Conservation (phyloP, 1,140 invertebrate species). For the Drosophila bocqueti region DNA sequence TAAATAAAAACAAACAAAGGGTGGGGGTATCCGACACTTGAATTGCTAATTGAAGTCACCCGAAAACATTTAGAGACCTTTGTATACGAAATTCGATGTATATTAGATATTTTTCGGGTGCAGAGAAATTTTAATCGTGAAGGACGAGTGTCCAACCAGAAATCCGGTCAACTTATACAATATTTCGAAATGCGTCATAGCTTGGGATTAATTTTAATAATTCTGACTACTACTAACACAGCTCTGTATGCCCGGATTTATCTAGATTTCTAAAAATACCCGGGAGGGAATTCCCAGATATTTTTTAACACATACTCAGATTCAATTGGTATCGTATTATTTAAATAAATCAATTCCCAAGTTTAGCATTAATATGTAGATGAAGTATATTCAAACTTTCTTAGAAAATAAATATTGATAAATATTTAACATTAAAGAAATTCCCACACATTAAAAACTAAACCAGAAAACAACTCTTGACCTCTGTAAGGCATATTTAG, state of each 20-base stretch:
- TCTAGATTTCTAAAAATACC: background rate
- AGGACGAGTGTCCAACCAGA: constrained; percentile 4
- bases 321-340: background rate
- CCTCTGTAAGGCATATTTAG: background rate
- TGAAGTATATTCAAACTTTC: too few relatives aligned
- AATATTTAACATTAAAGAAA: background rate
- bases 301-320: background rate
- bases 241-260: background rate
- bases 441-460: background rate
- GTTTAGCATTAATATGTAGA: background rate
- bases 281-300: background rate
- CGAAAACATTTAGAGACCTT: constrained; percentile 47
- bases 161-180: background rate
- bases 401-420: background rate
- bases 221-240: background rate
- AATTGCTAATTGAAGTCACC: constrained; percentile 68
- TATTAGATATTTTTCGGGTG: background rate
- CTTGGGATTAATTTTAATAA: constrained; percentile 20
- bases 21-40: constrained; percentile 29
- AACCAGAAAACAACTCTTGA: background rate
- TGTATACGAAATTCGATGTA: background rate
- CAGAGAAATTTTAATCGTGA: constrained; percentile 5
- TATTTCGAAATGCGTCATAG: constrained; percentile 12
- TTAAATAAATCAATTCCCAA: background rate
- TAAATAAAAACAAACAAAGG: constrained; percentile 4